Evolutionary conservation across 2,113 vertebrate species (phyloP), one percentile per base, ranked within the genome.

Genomic region (Aspiorhynchus laticeps): DNA sequence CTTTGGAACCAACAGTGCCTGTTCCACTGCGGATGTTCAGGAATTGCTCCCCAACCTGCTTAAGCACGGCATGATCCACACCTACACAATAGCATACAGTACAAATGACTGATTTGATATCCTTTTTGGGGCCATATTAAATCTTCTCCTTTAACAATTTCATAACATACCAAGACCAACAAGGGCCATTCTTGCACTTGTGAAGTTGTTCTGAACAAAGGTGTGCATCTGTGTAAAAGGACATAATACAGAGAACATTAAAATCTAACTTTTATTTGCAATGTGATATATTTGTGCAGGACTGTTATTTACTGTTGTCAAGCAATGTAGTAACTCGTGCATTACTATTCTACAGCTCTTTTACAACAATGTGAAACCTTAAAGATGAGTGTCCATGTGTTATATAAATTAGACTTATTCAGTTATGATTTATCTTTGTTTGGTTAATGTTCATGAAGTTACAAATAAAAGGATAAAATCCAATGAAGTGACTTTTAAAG

Each of bases 141-240:
- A 33, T 5, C 15, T 21, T 31, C 7, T 78, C n/a, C n/a, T 78
- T 31, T 31, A 2, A n/a, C 24, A 74, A 78, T 78, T 11, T 11
- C 17, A 80, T 84, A 69, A 92, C 94, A 87, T 95, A 99, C 98
- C 98, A 83, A 98, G 93, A 90, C 98, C 98, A 87, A 99, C 94
- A 41, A 99, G 96, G 86, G 98, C 97, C 97, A 99, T 99, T 91
- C 98, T 95, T 15, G 95, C 91, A 87, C 97, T 99, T 80, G 97
- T 99, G 85, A 95, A 95, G 79, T 95, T 93, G 87, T 95, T 93
- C 87, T 95, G 92, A 89, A 95, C 91, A 90, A 94, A 95, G 21
- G 93, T 91, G 67, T 95, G 95, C 79, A 95, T 89, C 95, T 95
- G 84, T 17, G 73, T 1, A 80, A 69, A 46, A 85, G 61, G 31